A percentile compares a stretch with the other conserved stretches of the same genome.
Conservation (phyloP, 2,113 vertebrate species). For the Ranitomeya imitator region DNA sequence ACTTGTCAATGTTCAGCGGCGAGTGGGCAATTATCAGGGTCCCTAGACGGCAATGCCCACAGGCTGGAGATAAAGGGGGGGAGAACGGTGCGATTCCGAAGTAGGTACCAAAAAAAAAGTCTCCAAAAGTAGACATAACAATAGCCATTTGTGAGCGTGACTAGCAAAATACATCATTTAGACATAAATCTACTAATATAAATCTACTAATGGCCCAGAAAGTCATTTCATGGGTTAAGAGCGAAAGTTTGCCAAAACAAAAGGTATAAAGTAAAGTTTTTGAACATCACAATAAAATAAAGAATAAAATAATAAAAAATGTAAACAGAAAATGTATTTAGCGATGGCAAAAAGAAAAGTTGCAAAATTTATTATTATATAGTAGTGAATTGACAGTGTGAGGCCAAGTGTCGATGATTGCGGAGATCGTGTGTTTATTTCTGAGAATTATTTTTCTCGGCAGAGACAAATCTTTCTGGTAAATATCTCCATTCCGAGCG, state of each 20-base stretch:
- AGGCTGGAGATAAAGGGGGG: conserved; percentile 5
- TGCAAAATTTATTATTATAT: too few relatives aligned
- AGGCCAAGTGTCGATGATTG: background rate
- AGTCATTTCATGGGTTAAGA: too few relatives aligned
- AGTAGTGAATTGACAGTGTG: background rate
- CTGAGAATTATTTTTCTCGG: background rate
- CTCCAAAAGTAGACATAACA: background rate
- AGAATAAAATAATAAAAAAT: too few relatives aligned
- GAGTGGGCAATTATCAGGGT: conserved; percentile 43
- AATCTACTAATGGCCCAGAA: background rate
- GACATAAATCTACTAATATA: background rate
- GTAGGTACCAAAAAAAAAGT: background rate
- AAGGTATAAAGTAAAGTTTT: too few relatives aligned
- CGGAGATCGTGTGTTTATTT: background rate
- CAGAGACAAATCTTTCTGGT: background rate
- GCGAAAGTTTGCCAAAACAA: too few relatives aligned
- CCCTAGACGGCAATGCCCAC: conserved; percentile 30
- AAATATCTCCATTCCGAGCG: background rate
- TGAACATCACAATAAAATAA: too few relatives aligned
- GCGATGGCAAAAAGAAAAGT: too few relatives aligned
- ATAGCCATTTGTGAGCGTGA: background rate
- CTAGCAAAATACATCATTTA: background rate
- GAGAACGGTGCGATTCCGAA: background rate
- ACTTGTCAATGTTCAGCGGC: conserved; percentile 41
- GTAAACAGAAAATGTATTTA: too few relatives aligned